phyloP scores from a whole-genome alignment of 2,113 vertebrate genomes.

The Carassius carassius region DNA sequence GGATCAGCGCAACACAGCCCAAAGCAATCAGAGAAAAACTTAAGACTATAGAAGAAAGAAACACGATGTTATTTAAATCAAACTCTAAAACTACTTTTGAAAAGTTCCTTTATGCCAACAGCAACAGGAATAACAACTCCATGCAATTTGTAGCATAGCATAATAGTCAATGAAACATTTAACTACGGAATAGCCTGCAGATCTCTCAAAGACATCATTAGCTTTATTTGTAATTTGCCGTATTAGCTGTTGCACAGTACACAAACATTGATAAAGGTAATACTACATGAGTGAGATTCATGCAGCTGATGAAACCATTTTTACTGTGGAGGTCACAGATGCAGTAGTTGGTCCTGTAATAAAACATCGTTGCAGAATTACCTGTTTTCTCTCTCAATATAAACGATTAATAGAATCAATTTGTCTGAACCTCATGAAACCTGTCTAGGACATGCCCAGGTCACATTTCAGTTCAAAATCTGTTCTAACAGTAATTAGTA shows the following conservation, averaged over 20 bases:
- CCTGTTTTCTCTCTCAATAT: background rate
- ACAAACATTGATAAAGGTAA: background rate
- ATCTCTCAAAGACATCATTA: background rate
- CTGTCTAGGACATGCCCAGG: background rate
- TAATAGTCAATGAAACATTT: background rate
- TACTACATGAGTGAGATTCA: background rate
- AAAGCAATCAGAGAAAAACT: rapidly evolving
- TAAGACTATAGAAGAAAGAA: background rate
- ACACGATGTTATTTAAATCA: too few species aligned
- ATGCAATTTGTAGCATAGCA: background rate
- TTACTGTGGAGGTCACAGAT: background rate
- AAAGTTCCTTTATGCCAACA: background rate
- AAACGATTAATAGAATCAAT: background rate
- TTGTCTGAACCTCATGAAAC: background rate
- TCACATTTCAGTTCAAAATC: background rate
- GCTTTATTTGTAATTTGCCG: background rate
- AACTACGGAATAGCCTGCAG: background rate
- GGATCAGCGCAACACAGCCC: background rate
- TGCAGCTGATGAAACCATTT: rapidly evolving
- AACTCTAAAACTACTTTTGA: background rate
- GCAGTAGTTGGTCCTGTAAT: background rate
- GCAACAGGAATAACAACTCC: background rate
- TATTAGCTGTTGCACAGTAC: background rate
- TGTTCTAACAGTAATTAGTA: background rate
- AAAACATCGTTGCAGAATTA: background rate